Evolutionary conservation across 2,113 vertebrate species (phyloP).

Genomic region (Todiramphus chloris): DNA sequence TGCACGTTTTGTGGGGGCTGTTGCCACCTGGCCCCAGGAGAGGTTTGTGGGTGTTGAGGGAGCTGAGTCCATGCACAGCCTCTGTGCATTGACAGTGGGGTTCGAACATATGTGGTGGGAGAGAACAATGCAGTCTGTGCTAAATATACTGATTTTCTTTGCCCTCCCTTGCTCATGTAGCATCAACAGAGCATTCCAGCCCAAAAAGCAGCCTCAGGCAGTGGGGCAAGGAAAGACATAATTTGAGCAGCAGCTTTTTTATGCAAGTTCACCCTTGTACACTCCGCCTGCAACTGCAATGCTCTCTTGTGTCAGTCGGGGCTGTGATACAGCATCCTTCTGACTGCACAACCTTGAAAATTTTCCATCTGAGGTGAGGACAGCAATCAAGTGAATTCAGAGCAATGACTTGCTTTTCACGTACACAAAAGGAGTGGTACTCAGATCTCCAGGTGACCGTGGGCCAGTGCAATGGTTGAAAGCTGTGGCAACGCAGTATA

Average conservation of each 20-base stretch:
- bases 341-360: conserved; percentile 10
- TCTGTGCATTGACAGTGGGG: fast-evolving
- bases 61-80: background rate
- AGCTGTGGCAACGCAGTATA: background rate
- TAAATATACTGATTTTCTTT: background rate
- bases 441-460: background rate
- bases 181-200: background rate
- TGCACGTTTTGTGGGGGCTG: fast-evolving
- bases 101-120: background rate
- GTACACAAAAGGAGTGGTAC: background rate
- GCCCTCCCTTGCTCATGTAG: fast-evolving
- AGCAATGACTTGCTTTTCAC: background rate
- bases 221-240: background rate
- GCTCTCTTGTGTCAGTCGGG: fast-evolving
- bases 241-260: background rate
- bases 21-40: background rate
- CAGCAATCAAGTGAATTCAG: background rate
- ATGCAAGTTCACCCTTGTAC: fast-evolving
- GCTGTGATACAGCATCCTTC: background rate
- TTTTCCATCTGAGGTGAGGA: background rate
- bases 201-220: fast-evolving
- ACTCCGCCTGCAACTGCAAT: background rate
- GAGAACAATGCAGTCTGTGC: fast-evolving
- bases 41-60: too few relatives aligned
- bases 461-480: fast-evolving